phyloP scores from a whole-genome alignment of 2,888 invertebrate species.

The Celastrina argiolus region DNA sequence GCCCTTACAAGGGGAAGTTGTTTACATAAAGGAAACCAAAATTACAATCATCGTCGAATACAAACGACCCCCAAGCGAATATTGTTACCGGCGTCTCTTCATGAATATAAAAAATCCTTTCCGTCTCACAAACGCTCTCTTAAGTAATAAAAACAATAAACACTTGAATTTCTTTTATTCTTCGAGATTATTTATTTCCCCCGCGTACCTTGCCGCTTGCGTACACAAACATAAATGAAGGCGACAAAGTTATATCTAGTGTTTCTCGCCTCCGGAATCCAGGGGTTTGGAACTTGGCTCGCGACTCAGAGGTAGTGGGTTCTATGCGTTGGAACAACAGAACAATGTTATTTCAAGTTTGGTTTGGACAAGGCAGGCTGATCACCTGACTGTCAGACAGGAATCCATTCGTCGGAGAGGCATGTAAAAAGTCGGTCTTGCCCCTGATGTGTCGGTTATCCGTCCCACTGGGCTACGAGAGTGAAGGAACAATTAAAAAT shows the following conservation, averaged over 20 bases:
- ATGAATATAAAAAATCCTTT: slow-evolving; percentile 13
- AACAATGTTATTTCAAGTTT: too few species aligned
- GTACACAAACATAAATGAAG: background rate
- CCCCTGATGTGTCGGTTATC: too few species aligned
- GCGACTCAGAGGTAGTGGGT: too few species aligned
- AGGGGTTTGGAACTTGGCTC: too few species aligned
- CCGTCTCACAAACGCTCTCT: slow-evolving; percentile 3
- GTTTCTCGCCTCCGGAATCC: too few species aligned
- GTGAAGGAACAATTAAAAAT: too few species aligned
- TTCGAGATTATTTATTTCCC: background rate
- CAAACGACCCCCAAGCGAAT: slow-evolving; percentile 12
- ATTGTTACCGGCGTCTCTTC: background rate
- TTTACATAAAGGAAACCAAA: slow-evolving; percentile 23
- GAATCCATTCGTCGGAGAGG: too few species aligned
- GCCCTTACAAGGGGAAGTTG: slow-evolving; percentile 19
- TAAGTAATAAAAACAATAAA: slow-evolving; percentile 17
- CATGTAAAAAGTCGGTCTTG: too few species aligned
- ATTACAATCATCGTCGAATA: slow-evolving; percentile 23
- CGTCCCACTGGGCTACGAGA: too few species aligned
- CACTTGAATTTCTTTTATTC: background rate
- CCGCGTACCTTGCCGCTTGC: background rate
- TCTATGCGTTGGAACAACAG: too few species aligned
- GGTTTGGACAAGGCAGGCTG: too few species aligned
- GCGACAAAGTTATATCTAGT: background rate
- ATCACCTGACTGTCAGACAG: too few species aligned